Base-by-base conservation (phyloP, 2,888 invertebrate genomes). In the Parnassius orleans region DNA sequence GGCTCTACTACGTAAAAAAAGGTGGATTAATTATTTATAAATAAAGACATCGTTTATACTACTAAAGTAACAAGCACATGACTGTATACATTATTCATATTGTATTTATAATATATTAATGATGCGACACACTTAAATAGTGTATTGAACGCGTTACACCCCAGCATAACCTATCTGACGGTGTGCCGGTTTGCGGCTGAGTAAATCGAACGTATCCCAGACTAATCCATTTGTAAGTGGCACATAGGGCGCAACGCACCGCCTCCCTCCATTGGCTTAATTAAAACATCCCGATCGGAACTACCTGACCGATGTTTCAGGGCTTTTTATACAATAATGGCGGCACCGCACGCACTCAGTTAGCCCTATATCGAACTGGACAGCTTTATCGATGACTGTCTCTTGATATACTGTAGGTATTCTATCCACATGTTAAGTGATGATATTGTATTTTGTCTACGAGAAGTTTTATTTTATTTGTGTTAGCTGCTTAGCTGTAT, bases 161-260 rank as follows among this genome's bases (percentile, higher is more conserved):
- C 63, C 53, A 67, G 57, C 63, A 53, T 57, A 53, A 50, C 24
- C 58, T 50, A 62, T 63, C 61, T 53, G 55, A 55, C 51, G 47
- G 44, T 43, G 33, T 24, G 57, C 48, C 51, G 54, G 51, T 55
- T 72, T 71, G 67, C 70, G 72, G 74, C 75, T 76, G 74, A 80
- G 76, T 78, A 79, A 80, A 81, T 79, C 79, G 77, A 78, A 81
- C 78, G 71, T 78, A 77, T 77, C 72, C 74, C 78, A 80, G 78
- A 83, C 84, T 84, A 89, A 88, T 89, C 88, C 86, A 88, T 87
- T 89, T 88, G 86, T 79, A 76, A 79, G 75, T 57, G 65, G 57
- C 56, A 64, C 60, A 64, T 57, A 61, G 59, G 42, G 48, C 48
- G 48, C 48, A 48, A 48, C 15, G 14, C 48, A 48, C 15, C 48